Evolutionary conservation across 2,797 vertebrate species (phyloP).

Genomic region (Tympanoctomys barrerae): DNA sequence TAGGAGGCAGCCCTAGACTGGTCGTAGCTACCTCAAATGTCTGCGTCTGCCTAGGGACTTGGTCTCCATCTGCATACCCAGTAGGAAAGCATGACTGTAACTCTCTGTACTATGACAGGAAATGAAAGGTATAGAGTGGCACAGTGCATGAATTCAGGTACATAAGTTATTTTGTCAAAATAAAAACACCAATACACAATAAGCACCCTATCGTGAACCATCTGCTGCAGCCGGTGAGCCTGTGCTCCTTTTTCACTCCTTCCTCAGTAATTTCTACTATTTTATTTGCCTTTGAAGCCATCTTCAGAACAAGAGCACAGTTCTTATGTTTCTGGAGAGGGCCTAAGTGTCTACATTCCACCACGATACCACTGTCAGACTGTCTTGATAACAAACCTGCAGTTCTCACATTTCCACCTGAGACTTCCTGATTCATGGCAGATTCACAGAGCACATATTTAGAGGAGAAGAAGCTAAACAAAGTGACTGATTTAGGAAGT

Average conservation of each 20-base stretch:
- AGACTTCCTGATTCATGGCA: conserved; percentile 69
- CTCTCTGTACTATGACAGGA: not conserved
- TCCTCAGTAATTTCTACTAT: not conserved
- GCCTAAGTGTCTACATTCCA: conserved; percentile 73
- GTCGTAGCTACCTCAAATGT: not conserved
- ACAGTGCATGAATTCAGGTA: not conserved
- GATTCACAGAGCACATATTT: conserved; percentile 47
- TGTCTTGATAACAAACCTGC: conserved; percentile 69
- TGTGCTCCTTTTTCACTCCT: not conserved
- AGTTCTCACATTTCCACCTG: conserved; percentile 64
- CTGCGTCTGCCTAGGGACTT: not conserved
- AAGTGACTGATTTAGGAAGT: conserved; percentile 66
- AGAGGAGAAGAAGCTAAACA: conserved; percentile 30
- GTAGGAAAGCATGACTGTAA: not conserved
- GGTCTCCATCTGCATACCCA: not conserved
- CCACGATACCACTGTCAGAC: conserved; percentile 68
- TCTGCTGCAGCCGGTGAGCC: not conserved
- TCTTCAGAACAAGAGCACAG: not conserved
- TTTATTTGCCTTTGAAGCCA: not conserved
- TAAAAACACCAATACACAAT: not conserved
- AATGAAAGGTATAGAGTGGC: not conserved
- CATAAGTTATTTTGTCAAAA: not conserved
- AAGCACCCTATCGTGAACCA: not conserved
- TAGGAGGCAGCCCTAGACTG: not conserved
- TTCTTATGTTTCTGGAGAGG: not conserved